These are phyloP conservation scores for Mustela erminea DNA, from an alignment of 2,797 vertebrate genomes.

Conservation along the genomic window DNA sequence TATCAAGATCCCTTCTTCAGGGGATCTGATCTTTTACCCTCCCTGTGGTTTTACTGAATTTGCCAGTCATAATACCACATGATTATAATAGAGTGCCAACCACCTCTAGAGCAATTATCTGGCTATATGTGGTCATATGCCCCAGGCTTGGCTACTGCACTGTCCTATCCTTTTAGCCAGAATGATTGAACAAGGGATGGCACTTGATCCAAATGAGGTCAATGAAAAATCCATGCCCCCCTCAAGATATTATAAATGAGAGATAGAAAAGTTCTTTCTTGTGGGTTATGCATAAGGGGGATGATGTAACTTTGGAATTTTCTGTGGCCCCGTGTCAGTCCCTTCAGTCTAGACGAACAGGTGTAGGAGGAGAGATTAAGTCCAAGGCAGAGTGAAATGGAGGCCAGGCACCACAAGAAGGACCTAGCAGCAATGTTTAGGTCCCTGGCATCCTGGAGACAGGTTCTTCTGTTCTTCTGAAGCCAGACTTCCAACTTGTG, in stretches of 20 bases:
- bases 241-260: neutral
- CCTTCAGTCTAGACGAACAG: neutral
- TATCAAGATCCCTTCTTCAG: neutral
- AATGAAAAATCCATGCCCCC: neutral
- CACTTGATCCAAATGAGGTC: neutral
- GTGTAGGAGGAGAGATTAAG: neutral
- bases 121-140: neutral
- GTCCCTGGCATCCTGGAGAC: neutral
- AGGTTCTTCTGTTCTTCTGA: neutral
- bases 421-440: neutral
- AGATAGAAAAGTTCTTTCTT: neutral
- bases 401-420: neutral
- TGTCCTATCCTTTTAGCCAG: neutral
- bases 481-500: neutral
- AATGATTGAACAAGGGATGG: neutral
- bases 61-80: neutral
- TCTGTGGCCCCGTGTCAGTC: neutral
- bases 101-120: constrained; percentile 62
- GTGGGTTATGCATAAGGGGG: neutral
- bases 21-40: neutral
- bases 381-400: neutral
- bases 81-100: constrained; percentile 73
- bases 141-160: neutral
- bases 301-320: neutral
- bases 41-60: neutral